Percentiles rank a stretch among this genome's conserved stretches.
Evolutionary conservation across 1,140 invertebrate genomes (phyloP).

Genomic region (Drosophila teissieri): DNA sequence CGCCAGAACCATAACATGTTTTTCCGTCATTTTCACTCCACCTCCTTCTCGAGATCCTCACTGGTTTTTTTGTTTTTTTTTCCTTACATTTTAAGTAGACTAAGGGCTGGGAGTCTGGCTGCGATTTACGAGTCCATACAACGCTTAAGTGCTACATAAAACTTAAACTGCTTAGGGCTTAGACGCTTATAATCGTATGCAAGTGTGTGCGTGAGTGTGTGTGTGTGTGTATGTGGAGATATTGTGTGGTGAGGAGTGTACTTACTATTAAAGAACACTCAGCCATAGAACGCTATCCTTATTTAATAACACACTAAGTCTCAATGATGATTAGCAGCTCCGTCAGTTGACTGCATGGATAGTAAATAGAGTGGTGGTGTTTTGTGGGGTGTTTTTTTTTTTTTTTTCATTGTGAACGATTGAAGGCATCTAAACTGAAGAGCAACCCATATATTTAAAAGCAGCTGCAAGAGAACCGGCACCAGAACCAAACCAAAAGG

Average conservation of each 20-base stretch:
- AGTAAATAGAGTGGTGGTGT: conserved; percentile 44
- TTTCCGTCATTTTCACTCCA: conserved; percentile 12
- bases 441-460: conserved; percentile 62
- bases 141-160: conserved; percentile 80
- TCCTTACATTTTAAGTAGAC: conserved; percentile 44
- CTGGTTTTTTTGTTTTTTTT: not conserved
- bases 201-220: conserved; percentile 19
- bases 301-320: conserved; percentile 74
- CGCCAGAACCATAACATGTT: conserved; percentile 35
- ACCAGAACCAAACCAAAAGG: conserved; percentile 73
- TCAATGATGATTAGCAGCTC: conserved; percentile 79
- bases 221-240: not conserved
- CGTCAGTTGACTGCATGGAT: conserved; percentile 60
- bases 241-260: conserved; percentile 20
- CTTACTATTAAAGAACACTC: conserved; percentile 60
- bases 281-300: conserved; percentile 50
- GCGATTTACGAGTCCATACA: conserved; percentile 77
- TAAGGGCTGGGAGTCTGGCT: conserved; percentile 51
- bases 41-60: conserved; percentile 2
- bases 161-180: conserved; percentile 76
- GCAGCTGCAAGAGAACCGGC: conserved; percentile 55
- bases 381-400: conserved; percentile 15
- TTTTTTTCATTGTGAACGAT: conserved; percentile 10
- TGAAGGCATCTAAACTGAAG: conserved; percentile 40
- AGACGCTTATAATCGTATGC: conserved; percentile 53